These are phyloP conservation scores for Paramormyrops hopkinsi DNA, from an alignment of 2,797 vertebrate genomes.

Conservation along the genomic window DNA sequence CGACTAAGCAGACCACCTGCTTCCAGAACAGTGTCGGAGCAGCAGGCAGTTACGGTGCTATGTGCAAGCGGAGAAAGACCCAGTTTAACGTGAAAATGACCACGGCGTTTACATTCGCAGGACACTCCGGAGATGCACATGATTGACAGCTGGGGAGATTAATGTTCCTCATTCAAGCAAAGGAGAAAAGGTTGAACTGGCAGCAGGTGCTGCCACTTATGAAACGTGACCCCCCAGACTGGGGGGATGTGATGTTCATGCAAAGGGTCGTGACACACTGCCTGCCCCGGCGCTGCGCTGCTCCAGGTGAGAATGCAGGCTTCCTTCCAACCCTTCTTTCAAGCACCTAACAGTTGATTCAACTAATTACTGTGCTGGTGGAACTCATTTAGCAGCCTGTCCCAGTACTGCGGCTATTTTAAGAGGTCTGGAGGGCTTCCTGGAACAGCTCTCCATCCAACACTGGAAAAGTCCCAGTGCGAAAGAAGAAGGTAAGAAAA, in stretches of 20 bases:
- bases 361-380: background rate
- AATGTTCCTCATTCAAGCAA: background rate
- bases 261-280: background rate
- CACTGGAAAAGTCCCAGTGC: background rate
- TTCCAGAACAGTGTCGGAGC: background rate
- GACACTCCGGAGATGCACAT: background rate
- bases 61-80: background rate
- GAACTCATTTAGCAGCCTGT: background rate
- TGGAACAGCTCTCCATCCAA: background rate
- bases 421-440: background rate
- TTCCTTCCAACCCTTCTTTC: background rate
- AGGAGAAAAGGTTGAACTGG: background rate
- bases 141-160: background rate
- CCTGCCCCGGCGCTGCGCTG: background rate
- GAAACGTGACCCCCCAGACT: background rate
- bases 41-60: background rate
- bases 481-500: background rate
- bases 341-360: background rate
- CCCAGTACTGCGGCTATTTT: background rate
- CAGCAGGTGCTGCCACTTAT: background rate
- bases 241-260: background rate
- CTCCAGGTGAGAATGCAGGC: background rate
- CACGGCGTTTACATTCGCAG: background rate
- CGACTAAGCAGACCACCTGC: background rate
- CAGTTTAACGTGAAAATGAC: background rate